Conservation (phyloP, 2,888 invertebrate genomes). For the Mycalesis mineus region DNA sequence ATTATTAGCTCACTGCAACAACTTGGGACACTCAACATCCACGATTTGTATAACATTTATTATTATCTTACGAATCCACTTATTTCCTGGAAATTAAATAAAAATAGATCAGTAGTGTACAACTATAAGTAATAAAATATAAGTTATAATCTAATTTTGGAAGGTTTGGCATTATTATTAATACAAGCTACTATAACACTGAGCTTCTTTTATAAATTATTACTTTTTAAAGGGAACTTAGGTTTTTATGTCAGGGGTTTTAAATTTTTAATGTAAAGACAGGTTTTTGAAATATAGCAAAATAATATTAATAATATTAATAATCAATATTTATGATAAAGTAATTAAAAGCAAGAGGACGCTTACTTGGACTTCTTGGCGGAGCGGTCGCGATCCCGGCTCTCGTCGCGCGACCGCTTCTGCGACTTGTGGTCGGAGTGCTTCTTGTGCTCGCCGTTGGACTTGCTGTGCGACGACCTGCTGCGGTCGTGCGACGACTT, state of each 20-base stretch:
- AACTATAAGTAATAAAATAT: too few relatives aligned
- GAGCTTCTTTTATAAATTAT: too few relatives aligned
- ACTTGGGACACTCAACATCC: conserved; percentile 12
- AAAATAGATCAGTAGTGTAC: not conserved
- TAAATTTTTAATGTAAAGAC: too few relatives aligned
- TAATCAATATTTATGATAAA: too few relatives aligned
- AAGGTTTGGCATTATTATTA: too few relatives aligned
- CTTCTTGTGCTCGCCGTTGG: conserved; percentile 57
- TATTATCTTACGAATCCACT: conserved; percentile 27
- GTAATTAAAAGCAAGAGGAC: too few relatives aligned
- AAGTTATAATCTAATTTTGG: too few relatives aligned
- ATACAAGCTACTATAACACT: too few relatives aligned
- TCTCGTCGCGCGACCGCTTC: conserved; percentile 88
- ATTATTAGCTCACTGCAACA: conserved; percentile 15
- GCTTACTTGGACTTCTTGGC: conserved; percentile 84
- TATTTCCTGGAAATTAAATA: conserved; percentile 66
- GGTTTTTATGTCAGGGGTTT: too few relatives aligned
- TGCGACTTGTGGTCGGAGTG: conserved; percentile 62
- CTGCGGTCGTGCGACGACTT: conserved; percentile 58
- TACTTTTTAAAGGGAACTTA: too few relatives aligned
- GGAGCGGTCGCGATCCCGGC: conserved; percentile 81
- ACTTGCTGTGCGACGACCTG: conserved; percentile 51
- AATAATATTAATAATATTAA: too few relatives aligned
- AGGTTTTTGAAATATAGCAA: too few relatives aligned
- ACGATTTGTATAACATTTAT: not conserved